Base-by-base conservation (phyloP, 2,113 vertebrate species). In the Cyanistes caeruleus region DNA sequence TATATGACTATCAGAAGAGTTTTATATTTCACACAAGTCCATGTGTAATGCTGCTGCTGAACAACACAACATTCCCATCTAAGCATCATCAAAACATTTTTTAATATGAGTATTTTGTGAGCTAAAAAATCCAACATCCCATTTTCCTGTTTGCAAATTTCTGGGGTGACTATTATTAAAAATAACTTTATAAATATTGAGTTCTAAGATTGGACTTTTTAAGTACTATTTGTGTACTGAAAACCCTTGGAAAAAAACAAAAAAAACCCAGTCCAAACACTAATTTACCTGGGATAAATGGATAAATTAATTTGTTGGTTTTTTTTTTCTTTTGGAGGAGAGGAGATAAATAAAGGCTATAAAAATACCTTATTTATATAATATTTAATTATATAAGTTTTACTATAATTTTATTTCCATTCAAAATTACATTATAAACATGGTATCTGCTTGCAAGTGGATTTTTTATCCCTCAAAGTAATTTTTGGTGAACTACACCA, bases 121-220 rank as follows among this genome's bases (percentile, higher is more conserved):
- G 35, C 62, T 21, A 35, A 84, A 55, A 37, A 30, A 39, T 4
- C 5, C 1, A 64, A 13, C 6, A 37, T 48, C 13, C 0, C 1
- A 33, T 59, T 58, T 68, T 8, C 31, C n/a, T 20, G 20, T 20
- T 20, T 31, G 7, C 21, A 35, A 27, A 2, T 72, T 48, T 59
- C 27, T 63, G 11, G 7, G 4, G 11, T 19, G 5, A 12, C 5
- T 53, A 31, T 28, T 93, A 15, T 33, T 51, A n/a, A 41, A 55
- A 84, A 43, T 39, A 30, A 35, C 6, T 3, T 41, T 31, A 6
- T 35, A 24, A 16, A 37, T 13, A 0, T 22, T 56, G 8, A 9
- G 62, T 85, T 62, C 10, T 11, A 28, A 1, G 0, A 46, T 1
- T 17, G 2, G 3, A 37, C 3, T 35, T 37, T 8, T 22, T 2